Evolutionary conservation across 53 echinoderm and acorn worm species (phyloP).

Genomic region (Paracentrotus lividus): DNA sequence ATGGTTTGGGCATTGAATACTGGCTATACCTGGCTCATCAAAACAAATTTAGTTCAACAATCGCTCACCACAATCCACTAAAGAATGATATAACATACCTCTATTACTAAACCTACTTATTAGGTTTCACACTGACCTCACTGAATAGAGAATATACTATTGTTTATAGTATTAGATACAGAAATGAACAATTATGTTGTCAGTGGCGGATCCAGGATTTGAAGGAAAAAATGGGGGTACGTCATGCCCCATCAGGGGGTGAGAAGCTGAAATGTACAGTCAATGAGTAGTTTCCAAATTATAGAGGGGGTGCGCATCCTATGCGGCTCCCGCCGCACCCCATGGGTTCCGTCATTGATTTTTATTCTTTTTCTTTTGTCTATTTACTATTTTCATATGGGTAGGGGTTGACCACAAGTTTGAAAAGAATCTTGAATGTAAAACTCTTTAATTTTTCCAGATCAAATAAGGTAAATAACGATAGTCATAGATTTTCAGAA

Average conservation of each 20-base stretch:
- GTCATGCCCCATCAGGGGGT: too few relatives aligned
- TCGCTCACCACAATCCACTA: background rate
- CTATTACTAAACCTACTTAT: background rate
- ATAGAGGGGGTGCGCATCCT: too few relatives aligned
- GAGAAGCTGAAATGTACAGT: too few relatives aligned
- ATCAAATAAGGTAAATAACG: background rate
- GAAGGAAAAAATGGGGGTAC: too few relatives aligned
- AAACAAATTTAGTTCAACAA: background rate
- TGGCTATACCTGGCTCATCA: background rate
- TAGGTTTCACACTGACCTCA: slow-evolving; percentile 1
- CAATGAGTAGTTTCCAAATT: too few relatives aligned
- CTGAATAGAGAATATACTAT: background rate
- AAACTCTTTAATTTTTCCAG: background rate
- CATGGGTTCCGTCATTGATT: too few relatives aligned
- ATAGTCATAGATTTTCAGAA: background rate
- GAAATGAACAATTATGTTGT: background rate
- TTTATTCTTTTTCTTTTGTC: too few relatives aligned
- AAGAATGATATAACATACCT: background rate
- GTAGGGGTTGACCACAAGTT: background rate
- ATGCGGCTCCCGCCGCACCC: too few relatives aligned
- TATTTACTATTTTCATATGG: background rate
- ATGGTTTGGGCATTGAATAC: background rate
- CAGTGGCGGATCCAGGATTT: too few relatives aligned
- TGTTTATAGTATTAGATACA: background rate
- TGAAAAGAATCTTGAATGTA: background rate